Conservation (phyloP, 2,888 invertebrate species). For the Phyto melanocephala region DNA sequence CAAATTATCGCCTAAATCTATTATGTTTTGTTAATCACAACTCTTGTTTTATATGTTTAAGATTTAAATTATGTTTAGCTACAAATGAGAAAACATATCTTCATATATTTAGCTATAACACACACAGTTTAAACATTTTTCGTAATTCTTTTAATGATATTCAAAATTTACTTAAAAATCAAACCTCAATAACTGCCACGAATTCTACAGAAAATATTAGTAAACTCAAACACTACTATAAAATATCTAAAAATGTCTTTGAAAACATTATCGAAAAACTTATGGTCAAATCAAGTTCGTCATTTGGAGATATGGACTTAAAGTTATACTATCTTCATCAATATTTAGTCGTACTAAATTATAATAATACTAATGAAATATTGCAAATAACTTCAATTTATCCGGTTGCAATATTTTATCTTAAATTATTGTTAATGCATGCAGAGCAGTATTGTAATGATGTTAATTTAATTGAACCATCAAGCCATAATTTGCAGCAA, state of each 20-base stretch:
- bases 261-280: conserved; percentile 66
- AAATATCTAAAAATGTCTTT: conserved; percentile 64
- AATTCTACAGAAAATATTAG: not conserved
- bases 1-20: conserved; percentile 67
- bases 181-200: not conserved
- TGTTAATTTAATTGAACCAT: not conserved
- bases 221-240: conserved; percentile 59
- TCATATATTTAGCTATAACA: conserved; percentile 40
- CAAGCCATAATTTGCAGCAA: conserved; percentile 11
- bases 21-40: conserved; percentile 59
- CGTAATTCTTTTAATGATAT: conserved; percentile 8
- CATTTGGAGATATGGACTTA: conserved; percentile 48
- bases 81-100: conserved; percentile 35
- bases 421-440: conserved; percentile 68
- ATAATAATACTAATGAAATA: conserved; percentile 26
- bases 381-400: conserved; percentile 56
- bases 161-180: conserved; percentile 12
- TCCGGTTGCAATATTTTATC: conserved; percentile 67
- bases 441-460: conserved; percentile 32
- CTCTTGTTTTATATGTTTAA: conserved; percentile 16
- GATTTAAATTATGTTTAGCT: conserved; percentile 17
- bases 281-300: conserved; percentile 24
- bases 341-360: conserved; percentile 32
- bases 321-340: conserved; percentile 61
- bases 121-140: conserved; percentile 3